These are phyloP conservation scores for Pristiophorus japonicus DNA, from an alignment of 2,113 vertebrate species.

Conservation along the genomic window DNA sequence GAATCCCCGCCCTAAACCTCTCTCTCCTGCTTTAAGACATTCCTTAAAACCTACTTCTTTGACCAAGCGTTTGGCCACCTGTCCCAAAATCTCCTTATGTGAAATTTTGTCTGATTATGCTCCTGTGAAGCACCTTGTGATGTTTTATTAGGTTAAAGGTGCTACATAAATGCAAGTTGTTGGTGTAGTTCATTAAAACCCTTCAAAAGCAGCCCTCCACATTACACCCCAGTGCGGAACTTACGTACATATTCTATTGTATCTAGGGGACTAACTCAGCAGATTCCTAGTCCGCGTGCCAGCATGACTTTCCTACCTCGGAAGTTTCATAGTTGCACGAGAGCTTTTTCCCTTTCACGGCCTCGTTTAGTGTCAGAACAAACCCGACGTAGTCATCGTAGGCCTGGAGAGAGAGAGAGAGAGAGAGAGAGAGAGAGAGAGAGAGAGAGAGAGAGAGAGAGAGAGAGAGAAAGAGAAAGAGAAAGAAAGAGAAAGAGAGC, in stretches of 20 bases:
- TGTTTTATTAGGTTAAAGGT: not conserved
- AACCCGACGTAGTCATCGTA: conserved; percentile 94
- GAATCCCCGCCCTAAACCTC: not conserved
- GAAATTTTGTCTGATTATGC: not conserved
- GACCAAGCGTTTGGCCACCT: not conserved
- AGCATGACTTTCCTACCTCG: conserved; percentile 65
- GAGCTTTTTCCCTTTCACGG: conserved; percentile 84
- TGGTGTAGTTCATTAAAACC: not conserved
- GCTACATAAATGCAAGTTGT: not conserved
- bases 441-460: too few species aligned
- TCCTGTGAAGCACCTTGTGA: not conserved
- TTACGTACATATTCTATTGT: not conserved
- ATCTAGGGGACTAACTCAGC: not conserved
- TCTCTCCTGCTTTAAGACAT: not conserved
- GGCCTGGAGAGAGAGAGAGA: conserved; percentile 57
- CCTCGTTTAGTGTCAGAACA: conserved; percentile 84
- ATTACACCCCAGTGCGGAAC: not conserved
- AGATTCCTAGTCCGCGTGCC: not conserved
- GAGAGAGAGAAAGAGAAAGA: too few species aligned
- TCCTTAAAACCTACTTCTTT: not conserved
- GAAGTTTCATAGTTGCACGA: conserved; percentile 78
- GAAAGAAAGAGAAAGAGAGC: too few species aligned
- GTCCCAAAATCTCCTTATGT: not conserved
- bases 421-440: not conserved
- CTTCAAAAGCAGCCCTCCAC: not conserved